These are phyloP conservation scores for Pristionchus mayeri DNA, from an alignment of 2,888 invertebrate genomes.

Conservation along the genomic window DNA sequence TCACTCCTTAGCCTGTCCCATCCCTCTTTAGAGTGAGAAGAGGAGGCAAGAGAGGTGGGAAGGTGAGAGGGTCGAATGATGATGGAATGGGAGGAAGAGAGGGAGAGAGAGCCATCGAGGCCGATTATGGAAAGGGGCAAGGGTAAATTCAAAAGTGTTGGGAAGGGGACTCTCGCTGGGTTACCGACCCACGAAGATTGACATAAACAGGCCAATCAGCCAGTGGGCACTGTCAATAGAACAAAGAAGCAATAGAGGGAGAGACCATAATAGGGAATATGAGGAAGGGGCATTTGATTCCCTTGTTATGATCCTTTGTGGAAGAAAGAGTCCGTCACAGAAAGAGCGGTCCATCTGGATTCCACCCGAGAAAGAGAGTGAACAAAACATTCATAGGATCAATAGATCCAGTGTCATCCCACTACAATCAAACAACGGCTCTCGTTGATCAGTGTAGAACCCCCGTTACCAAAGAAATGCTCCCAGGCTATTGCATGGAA, in stretches of 20 bases:
- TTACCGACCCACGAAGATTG: no score
- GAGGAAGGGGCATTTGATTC: no score
- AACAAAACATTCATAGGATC: conserved; percentile 4
- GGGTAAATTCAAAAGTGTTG: background rate
- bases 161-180: background rate
- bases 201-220: background rate
- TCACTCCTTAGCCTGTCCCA: conserved; percentile 34
- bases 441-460: no score
- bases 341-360: background rate
- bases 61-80: conserved; percentile 34
- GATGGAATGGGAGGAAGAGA: conserved; percentile 3
- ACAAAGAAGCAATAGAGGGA: background rate
- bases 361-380: background rate
- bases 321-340: no score
- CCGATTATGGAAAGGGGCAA: background rate
- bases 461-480: no score
- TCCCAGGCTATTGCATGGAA: no score
- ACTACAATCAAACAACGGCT: background rate
- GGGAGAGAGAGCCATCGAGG: conserved; percentile 1
- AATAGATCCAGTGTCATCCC: background rate
- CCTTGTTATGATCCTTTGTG: no score
- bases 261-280: no score
- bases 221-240: background rate
- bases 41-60: background rate
- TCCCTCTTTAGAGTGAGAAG: conserved; percentile 24